Evolutionary conservation across 2,888 invertebrate species (phyloP).

Genomic region (Cosmia pyralina): DNA sequence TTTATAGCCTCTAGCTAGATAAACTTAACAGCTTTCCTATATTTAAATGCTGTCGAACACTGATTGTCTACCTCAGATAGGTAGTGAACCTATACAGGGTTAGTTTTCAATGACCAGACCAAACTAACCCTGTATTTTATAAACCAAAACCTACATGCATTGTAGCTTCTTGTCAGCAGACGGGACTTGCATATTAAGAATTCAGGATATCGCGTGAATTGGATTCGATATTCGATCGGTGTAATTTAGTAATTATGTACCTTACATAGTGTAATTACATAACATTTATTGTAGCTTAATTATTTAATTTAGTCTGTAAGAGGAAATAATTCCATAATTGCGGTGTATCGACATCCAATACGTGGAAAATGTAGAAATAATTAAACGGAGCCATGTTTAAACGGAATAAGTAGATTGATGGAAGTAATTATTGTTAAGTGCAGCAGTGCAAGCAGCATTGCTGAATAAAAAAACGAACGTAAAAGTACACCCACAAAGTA

Average conservation of each 20-base stretch:
- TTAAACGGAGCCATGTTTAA: conserved; percentile 20
- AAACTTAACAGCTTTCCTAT: conserved; percentile 36
- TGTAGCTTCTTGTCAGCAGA: conserved; percentile 12
- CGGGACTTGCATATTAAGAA: conserved; percentile 34
- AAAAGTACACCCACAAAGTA: conserved; percentile 11
- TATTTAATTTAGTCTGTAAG: conserved; percentile 39
- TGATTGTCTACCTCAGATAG: conserved; percentile 13
- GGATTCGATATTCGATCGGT: conserved; percentile 20
- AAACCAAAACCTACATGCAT: background rate
- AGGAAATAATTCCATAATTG: conserved; percentile 46
- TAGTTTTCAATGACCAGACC: too few relatives aligned
- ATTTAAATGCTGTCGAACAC: conserved; percentile 22
- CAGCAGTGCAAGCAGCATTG: conserved; percentile 4
- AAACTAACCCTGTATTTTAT: too few relatives aligned
- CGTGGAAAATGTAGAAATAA: conserved; percentile 39
- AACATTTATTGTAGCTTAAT: conserved; percentile 39
- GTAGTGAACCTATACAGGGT: too few relatives aligned
- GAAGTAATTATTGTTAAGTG: conserved; percentile 37
- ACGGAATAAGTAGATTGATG: conserved; percentile 23
- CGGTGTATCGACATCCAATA: conserved; percentile 35
- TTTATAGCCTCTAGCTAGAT: conserved; percentile 43
- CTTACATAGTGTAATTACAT: conserved; percentile 41
- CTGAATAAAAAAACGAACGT: conserved; percentile 10
- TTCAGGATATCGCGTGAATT: conserved; percentile 48
- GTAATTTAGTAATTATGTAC: conserved; percentile 52